Percentiles rank a stretch among this genome's conserved stretches.
Conservation (phyloP, 1,140 invertebrate genomes). For the Aphidius gifuensis region DNA sequence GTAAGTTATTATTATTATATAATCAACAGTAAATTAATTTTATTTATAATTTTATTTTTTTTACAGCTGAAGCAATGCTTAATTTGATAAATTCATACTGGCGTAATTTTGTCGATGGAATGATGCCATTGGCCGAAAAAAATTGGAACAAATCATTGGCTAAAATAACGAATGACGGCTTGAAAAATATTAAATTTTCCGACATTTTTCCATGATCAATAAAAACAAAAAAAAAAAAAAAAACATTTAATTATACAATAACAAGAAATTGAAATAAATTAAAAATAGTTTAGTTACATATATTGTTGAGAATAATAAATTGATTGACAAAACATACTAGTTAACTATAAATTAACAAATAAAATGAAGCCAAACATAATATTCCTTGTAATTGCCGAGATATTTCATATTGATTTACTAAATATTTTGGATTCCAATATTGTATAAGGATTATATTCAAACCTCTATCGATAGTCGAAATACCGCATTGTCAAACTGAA, state of each 20-base stretch:
- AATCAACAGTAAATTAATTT: constrained; percentile 3
- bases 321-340: too few relatives aligned
- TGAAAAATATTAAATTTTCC: constrained; percentile 46
- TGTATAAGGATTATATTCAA: constrained; percentile 3
- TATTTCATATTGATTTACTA: not conserved
- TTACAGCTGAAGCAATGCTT: constrained; percentile 53
- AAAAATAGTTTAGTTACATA: too few relatives aligned
- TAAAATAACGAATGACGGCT: constrained; percentile 39
- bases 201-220: constrained; percentile 44
- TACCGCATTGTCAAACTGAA: not conserved
- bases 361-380: not conserved
- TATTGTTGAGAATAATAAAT: too few relatives aligned
- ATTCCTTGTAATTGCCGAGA: not conserved
- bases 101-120: constrained; percentile 55
- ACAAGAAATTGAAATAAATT: too few relatives aligned
- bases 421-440: constrained; percentile 9
- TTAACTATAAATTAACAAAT: too few relatives aligned
- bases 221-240: too few relatives aligned
- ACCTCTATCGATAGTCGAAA: not conserved
- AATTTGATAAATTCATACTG: constrained; percentile 60
- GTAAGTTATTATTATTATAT: constrained; percentile 48
- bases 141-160: constrained; percentile 51
- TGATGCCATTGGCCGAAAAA: constrained; percentile 55
- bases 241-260: too few relatives aligned
- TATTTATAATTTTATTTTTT: not conserved